Conservation (phyloP, 2,797 vertebrate genomes). For the Telmatherina bonti region DNA sequence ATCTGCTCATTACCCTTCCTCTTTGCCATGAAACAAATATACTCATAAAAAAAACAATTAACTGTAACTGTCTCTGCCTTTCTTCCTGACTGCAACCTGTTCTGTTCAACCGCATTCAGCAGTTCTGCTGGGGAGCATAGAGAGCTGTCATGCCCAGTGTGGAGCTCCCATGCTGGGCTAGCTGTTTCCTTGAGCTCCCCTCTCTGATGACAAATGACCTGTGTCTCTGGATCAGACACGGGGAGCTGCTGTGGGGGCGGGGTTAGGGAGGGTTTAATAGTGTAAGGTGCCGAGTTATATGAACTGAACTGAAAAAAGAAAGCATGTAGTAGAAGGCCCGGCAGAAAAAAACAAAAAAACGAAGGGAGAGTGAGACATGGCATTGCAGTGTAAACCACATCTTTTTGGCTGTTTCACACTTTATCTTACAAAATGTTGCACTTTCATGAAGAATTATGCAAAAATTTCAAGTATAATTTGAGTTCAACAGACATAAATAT, state of each 20-base stretch:
- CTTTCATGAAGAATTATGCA: conserved; percentile 10
- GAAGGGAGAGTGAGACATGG: no score
- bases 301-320: conserved; percentile 70
- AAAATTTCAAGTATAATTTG: conserved; percentile 5
- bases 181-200: conserved; percentile 69
- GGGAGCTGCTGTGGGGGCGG: conserved; percentile 63
- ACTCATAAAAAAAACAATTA: not conserved
- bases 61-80: conserved; percentile 39
- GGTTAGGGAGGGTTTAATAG: conserved; percentile 76
- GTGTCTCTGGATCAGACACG: conserved; percentile 74
- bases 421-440: conserved; percentile 1
- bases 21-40: conserved; percentile 29
- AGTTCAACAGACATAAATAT: conserved; percentile 7
- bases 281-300: conserved; percentile 75
- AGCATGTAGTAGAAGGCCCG: conserved; percentile 36
- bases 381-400: conserved; percentile 55
- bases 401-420: conserved; percentile 38
- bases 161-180: conserved; percentile 65
- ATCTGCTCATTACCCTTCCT: conserved; percentile 51
- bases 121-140: conserved; percentile 45
- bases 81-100: conserved; percentile 33
- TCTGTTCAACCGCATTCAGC: conserved; percentile 62
- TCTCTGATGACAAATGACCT: conserved; percentile 81
- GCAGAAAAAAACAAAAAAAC: conserved; percentile 13
- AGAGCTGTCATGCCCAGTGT: conserved; percentile 60